These are phyloP conservation scores for Peromyscus polionotus DNA, from an alignment of 2,113 vertebrate species.

Conservation along the genomic window DNA sequence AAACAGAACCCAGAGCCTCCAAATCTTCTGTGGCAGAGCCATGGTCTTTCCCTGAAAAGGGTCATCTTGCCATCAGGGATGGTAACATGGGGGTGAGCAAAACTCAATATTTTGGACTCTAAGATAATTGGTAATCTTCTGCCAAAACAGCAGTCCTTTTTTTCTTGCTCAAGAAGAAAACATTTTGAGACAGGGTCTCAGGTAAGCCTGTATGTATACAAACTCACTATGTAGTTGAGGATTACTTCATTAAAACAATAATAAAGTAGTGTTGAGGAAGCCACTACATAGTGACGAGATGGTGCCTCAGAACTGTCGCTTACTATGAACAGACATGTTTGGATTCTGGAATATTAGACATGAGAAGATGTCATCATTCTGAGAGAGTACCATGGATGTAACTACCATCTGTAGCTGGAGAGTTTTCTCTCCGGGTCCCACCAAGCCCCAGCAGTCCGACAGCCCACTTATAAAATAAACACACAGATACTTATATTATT, in stretches of 20 bases:
- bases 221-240: not conserved
- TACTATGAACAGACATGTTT: not conserved
- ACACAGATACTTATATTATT: too few species aligned
- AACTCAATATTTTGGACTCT: not conserved
- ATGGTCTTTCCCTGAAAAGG: not conserved
- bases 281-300: not conserved
- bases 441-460: too few species aligned
- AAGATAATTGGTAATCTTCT: not conserved
- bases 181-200: not conserved
- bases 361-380: not conserved
- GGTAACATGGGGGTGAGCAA: not conserved
- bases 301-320: not conserved
- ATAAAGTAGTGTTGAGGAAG: not conserved
- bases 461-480: too few species aligned
- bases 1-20: not conserved
- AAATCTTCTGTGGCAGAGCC: not conserved
- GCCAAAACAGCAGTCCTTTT: not conserved
- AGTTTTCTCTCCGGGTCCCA: too few species aligned
- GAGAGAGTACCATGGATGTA: not conserved
- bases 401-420: not conserved
- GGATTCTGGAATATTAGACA: not conserved
- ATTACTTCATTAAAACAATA: not conserved
- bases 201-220: too few species aligned
- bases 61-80: not conserved
- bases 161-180: conserved; percentile 7